Percentiles rank a stretch among this genome's conserved stretches.
These are phyloP conservation scores for Balearica regulorum DNA, from an alignment of 2,797 vertebrate species.

Conservation along the genomic window DNA sequence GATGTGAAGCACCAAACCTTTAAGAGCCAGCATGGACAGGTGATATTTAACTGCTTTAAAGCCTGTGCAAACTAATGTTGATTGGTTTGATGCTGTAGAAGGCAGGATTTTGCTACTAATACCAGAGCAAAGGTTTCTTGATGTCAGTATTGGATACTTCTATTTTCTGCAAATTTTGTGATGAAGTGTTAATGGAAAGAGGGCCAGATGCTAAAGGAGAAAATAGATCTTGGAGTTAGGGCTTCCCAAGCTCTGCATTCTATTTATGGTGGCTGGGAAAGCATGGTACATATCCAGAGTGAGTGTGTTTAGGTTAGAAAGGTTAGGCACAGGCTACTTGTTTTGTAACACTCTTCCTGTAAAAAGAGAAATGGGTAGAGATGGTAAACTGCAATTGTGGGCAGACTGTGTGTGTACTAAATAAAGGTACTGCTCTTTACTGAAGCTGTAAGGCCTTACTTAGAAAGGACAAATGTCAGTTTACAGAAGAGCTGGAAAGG, in stretches of 20 bases:
- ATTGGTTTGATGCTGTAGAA: neutral
- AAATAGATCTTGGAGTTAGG: neutral
- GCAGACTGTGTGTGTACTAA: neutral
- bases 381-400: slow-evolving; percentile 6
- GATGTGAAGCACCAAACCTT: neutral
- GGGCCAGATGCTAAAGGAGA: neutral
- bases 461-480: slow-evolving; percentile 19
- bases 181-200: neutral
- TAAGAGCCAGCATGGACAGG: neutral
- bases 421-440: neutral
- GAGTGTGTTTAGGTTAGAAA: slow-evolving; percentile 10
- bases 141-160: neutral
- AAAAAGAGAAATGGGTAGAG: neutral
- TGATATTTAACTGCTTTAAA: neutral
- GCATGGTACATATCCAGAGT: neutral
- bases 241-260: neutral
- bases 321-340: neutral
- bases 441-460: neutral
- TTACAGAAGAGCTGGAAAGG: slow-evolving; percentile 10
- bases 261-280: neutral
- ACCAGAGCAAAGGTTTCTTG: neutral
- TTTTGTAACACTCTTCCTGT: neutral
- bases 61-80: neutral
- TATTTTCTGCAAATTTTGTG: neutral
- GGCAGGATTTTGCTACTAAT: neutral